Evolutionary conservation across 2,797 vertebrate genomes (phyloP), one percentile per base, ranked within the genome.

Genomic region (Myioborus miniatus): DNA sequence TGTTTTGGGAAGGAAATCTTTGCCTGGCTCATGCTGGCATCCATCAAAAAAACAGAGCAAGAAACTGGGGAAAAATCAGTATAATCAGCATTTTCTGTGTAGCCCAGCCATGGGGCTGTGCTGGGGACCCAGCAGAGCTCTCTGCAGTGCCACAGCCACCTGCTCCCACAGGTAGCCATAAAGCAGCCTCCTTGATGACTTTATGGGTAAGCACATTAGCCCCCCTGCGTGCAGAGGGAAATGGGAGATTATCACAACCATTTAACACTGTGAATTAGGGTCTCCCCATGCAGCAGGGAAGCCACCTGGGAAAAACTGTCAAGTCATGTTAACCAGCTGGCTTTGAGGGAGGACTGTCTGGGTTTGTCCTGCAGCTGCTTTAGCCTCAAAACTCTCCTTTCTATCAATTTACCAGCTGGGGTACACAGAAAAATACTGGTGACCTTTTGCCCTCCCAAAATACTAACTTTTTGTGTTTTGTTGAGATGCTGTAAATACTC

Each of bases 231-330:
- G 65, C 9, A 0, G 26, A 79, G 43, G 86, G 82, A 95, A 92
- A 82, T 6, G 22, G 77, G 91, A 92, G 74, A 83, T 88, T 76
- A 90, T 78, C 83, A 78, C 65, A 67, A 69, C 63, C 60, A 43
- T 53, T 96, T 94, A 93, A 84, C 63, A 29, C 72, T 6, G 41
- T 91, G 94, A 93, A 82, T 92, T 95, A 88, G 59, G 70, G 59
- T 55, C 81, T 63, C 85, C 70, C 85, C 27, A 15, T 49, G 67
- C 70, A 90, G 82, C 84, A 90, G 85, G 76, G 63, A 90, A 94
- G 64, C 70, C 52, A 41, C 70, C 34, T 76, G 55, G 55, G 74
- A 95, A 79, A 70, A 89, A 41, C 67, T 63, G 52, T 44, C 55
- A 83, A 90, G 50, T 37, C 46, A 15, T 46, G 37, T 79, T 50